Evolutionary conservation across 2,113 vertebrate genomes (phyloP).

Genomic region (Tragelaphus strepsiceros): DNA sequence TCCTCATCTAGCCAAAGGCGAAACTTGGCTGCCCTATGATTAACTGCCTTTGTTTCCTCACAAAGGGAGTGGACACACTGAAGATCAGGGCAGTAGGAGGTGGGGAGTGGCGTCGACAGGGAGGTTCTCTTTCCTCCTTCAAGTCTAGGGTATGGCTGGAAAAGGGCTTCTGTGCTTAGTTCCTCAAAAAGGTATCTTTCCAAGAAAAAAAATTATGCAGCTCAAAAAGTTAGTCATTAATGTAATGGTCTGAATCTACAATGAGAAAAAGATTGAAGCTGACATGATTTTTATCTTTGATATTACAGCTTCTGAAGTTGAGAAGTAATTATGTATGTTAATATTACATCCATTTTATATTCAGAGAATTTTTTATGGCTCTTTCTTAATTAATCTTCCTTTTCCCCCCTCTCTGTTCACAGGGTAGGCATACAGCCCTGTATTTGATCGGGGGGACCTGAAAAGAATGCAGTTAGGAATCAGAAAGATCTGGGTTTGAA

Average conservation of each 20-base stretch:
- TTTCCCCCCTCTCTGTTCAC: background rate
- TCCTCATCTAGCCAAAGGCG: background rate
- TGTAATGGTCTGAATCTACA: conserved; percentile 73
- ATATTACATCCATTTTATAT: conserved; percentile 62
- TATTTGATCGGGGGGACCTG: background rate
- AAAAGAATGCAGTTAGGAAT: background rate
- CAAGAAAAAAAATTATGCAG: conserved; percentile 59
- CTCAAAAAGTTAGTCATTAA: conserved; percentile 72
- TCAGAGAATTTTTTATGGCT: conserved; percentile 48
- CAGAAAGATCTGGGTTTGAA: background rate
- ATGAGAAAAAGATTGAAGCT: conserved; percentile 72
- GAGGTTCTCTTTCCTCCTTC: background rate
- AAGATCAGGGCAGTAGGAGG: background rate
- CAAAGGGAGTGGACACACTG: background rate
- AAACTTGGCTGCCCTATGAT: background rate
- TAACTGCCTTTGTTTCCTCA: conserved; percentile 7
- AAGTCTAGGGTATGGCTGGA: background rate
- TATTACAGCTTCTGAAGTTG: conserved; percentile 72
- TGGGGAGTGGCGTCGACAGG: background rate
- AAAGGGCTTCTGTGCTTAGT: background rate
- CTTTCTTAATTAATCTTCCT: conserved; percentile 68
- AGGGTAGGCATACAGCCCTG: background rate
- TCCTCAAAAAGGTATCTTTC: conserved; percentile 42
- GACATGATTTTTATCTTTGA: conserved; percentile 73
- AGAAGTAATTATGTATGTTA: conserved; percentile 75